These are phyloP conservation scores for Parochlus steinenii DNA, from an alignment of 2,888 invertebrate genomes.

Conservation along the genomic window DNA sequence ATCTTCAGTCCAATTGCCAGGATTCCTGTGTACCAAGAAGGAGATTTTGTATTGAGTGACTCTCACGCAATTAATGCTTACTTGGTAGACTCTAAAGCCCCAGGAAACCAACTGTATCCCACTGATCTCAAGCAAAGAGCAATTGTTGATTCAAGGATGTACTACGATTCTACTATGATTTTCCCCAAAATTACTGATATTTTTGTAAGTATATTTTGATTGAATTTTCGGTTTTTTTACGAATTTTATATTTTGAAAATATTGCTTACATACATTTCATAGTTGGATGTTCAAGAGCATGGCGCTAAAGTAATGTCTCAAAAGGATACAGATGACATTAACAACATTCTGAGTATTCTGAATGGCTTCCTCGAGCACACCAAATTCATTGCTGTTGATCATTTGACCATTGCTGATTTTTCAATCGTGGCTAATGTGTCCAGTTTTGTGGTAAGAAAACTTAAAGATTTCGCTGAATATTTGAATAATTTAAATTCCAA, in stretches of 20 bases:
- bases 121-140: constrained; percentile 6
- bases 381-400: constrained; percentile 28
- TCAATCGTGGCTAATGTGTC: constrained; percentile 26
- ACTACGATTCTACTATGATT: constrained; percentile 10
- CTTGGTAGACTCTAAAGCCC: constrained; percentile 24
- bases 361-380: constrained; percentile 23
- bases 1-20: constrained; percentile 38
- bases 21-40: constrained; percentile 33
- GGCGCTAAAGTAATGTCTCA: constrained; percentile 39
- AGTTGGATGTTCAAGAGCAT: constrained; percentile 42
- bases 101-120: constrained; percentile 2
- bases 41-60: constrained; percentile 38
- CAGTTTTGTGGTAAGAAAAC: too few relatives aligned
- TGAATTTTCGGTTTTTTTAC: not conserved
- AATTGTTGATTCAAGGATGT: constrained; percentile 7
- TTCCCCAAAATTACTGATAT: constrained; percentile 5
- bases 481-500: too few relatives aligned
- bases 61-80: constrained; percentile 43
- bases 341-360: constrained; percentile 23
- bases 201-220: constrained; percentile 2
- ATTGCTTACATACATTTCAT: too few relatives aligned
- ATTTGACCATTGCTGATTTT: constrained; percentile 31
- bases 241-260: not conserved
- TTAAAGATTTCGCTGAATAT: too few relatives aligned
- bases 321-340: constrained; percentile 20